Conservation (phyloP, 2,888 invertebrate species). For the Beris chalybata region DNA sequence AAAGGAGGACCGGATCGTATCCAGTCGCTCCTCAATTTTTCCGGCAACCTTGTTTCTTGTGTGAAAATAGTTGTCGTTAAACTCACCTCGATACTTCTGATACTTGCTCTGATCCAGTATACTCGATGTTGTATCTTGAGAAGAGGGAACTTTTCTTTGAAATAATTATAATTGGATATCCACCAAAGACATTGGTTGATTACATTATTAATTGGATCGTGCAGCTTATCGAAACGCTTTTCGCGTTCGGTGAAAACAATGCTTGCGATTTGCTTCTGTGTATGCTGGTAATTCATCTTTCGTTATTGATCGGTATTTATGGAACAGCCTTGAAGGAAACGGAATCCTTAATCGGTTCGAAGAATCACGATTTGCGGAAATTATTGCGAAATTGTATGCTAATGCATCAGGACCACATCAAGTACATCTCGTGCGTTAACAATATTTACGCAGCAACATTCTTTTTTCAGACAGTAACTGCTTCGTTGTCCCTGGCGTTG, state of each 20-base stretch:
- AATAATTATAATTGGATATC: background rate
- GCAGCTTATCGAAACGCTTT: background rate
- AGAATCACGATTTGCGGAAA: background rate
- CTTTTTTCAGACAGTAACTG: background rate
- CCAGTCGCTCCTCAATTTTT: background rate
- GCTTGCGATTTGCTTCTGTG: conserved; percentile 3
- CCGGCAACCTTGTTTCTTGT: background rate
- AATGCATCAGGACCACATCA: conserved; percentile 1
- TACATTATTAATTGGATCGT: background rate
- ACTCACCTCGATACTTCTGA: background rate
- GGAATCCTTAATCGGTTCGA: background rate
- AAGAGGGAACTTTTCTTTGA: conserved; percentile 7
- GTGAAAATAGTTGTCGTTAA: background rate
- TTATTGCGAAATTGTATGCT: background rate
- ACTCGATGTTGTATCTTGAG: background rate
- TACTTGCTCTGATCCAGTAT: background rate
- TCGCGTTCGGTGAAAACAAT: background rate
- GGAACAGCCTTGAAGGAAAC: background rate
- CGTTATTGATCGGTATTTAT: background rate
- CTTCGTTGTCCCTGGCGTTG: background rate
- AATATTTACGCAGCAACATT: background rate
- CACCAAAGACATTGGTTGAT: background rate
- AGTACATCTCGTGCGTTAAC: conserved; percentile 5
- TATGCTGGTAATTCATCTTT: background rate
- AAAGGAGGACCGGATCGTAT: background rate